Percentiles rank a stretch among this genome's conserved stretches.
phyloP scores from a whole-genome alignment of 1,140 invertebrate genomes.

The Diprion similis region DNA sequence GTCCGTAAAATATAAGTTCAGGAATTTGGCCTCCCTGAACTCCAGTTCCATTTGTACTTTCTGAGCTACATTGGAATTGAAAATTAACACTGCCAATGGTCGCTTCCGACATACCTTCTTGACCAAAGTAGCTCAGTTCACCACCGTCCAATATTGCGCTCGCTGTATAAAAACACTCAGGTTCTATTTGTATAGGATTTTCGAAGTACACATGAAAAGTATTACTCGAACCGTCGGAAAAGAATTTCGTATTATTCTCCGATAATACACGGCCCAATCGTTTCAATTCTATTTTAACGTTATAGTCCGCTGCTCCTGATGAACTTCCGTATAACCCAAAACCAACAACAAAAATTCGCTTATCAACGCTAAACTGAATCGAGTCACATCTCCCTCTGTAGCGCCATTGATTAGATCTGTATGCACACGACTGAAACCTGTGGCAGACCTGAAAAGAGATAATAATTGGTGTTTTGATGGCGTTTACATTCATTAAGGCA shows the following conservation, averaged over 20 bases:
- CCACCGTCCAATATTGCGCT: constrained; percentile 88
- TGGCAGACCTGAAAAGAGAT: constrained; percentile 78
- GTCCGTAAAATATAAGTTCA: constrained; percentile 91
- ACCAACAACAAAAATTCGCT: constrained; percentile 90
- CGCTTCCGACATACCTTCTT: constrained; percentile 92
- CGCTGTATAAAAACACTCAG: constrained; percentile 90
- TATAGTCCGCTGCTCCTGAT: constrained; percentile 89
- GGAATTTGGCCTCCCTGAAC: constrained; percentile 95
- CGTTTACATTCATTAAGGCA: not conserved
- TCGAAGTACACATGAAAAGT: constrained; percentile 94
- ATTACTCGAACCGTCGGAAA: constrained; percentile 91
- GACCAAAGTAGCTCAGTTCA: constrained; percentile 94
- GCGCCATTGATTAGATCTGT: constrained; percentile 94
- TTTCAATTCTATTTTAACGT: constrained; percentile 90
- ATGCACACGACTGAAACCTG: constrained; percentile 94
- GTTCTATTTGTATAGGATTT: constrained; percentile 91
- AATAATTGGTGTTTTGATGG: constrained; percentile 24
- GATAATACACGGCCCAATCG: constrained; percentile 83
- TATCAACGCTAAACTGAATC: constrained; percentile 92
- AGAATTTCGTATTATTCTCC: constrained; percentile 91
- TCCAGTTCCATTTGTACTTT: constrained; percentile 93
- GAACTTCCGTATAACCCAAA: constrained; percentile 93
- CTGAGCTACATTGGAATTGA: constrained; percentile 93
- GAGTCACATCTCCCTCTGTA: constrained; percentile 91
- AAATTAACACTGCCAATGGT: constrained; percentile 88